These are phyloP conservation scores for Xestia rhomboidea DNA, from an alignment of 2,888 invertebrate species.

Conservation along the genomic window DNA sequence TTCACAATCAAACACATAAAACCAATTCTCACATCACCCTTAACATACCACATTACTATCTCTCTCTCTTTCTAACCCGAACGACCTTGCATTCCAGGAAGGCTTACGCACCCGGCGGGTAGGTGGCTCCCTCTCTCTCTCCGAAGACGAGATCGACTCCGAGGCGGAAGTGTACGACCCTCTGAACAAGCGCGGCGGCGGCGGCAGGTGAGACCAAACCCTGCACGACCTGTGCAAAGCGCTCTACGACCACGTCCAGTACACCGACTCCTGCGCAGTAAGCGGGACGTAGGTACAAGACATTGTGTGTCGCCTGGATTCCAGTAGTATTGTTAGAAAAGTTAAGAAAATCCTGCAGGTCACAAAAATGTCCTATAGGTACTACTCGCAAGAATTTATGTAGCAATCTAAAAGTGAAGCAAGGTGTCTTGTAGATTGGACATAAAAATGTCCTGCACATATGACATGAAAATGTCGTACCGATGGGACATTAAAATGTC, in stretches of 20 bases:
- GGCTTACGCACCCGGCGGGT: slow-evolving; percentile 92
- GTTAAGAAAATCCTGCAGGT: background rate
- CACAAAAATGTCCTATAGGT: background rate
- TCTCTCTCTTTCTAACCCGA: background rate
- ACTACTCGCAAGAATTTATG: background rate
- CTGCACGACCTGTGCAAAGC: slow-evolving; percentile 88
- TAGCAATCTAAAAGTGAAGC: background rate
- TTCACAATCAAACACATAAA: background rate
- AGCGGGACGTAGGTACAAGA: slow-evolving; percentile 23
- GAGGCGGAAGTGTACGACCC: slow-evolving; percentile 90
- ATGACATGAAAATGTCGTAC: background rate
- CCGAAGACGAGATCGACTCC: slow-evolving; percentile 95
- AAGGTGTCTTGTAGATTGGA: background rate
- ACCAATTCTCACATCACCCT: background rate
- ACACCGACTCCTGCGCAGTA: slow-evolving; percentile 61
- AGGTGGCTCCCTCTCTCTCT: slow-evolving; percentile 95
- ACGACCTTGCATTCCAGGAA: slow-evolving; percentile 79
- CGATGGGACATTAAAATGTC: background rate
- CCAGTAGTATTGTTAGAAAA: slow-evolving; percentile 14
- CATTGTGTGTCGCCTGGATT: slow-evolving; percentile 24
- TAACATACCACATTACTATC: background rate
- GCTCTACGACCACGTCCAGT: slow-evolving; percentile 80
- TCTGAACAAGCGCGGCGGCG: slow-evolving; percentile 84
- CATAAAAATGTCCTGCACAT: background rate
- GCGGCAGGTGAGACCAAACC: slow-evolving; percentile 87